Evolutionary conservation across 1,140 invertebrate species (phyloP).

Genomic region (Aphelinus atriplicis): DNA sequence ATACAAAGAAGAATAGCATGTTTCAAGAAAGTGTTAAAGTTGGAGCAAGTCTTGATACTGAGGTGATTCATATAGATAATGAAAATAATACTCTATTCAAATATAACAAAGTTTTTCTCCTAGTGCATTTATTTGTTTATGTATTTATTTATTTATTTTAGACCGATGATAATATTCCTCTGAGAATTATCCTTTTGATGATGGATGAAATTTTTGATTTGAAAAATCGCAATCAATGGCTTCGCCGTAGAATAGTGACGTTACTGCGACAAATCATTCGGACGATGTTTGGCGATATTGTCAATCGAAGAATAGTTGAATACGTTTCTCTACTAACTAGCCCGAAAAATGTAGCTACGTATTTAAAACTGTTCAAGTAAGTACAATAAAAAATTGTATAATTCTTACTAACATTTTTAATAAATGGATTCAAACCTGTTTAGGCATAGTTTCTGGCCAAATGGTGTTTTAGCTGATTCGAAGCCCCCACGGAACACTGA

Average conservation of each 20-base stretch:
- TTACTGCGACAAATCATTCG: slow-evolving; percentile 82
- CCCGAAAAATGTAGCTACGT: slow-evolving; percentile 88
- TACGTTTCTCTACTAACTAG: slow-evolving; percentile 90
- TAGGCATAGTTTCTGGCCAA: slow-evolving; percentile 84
- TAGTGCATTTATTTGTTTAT: slow-evolving; percentile 8
- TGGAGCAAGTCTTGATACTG: slow-evolving; percentile 70
- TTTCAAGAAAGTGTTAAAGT: slow-evolving; percentile 70
- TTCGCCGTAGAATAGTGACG: slow-evolving; percentile 82
- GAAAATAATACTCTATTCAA: not conserved
- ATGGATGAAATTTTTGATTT: slow-evolving; percentile 94
- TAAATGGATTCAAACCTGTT: slow-evolving; percentile 25
- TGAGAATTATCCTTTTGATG: slow-evolving; percentile 84
- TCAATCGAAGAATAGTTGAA: slow-evolving; percentile 90
- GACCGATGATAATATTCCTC: slow-evolving; percentile 86
- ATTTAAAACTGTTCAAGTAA: slow-evolving; percentile 87
- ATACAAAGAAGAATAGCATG: slow-evolving; percentile 61
- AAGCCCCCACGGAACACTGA: slow-evolving; percentile 74
- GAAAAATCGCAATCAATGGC: slow-evolving; percentile 87
- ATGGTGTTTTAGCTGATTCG: slow-evolving; percentile 73
- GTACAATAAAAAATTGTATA: slow-evolving; percentile 47
- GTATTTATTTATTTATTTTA: slow-evolving; percentile 45
- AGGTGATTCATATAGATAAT: slow-evolving; percentile 60
- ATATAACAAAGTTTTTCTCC: not conserved
- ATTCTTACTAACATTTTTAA: slow-evolving; percentile 1
- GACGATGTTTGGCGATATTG: slow-evolving; percentile 85